Base-by-base conservation (phyloP, 2,113 vertebrate species). In the Ondatra zibethicus region DNA sequence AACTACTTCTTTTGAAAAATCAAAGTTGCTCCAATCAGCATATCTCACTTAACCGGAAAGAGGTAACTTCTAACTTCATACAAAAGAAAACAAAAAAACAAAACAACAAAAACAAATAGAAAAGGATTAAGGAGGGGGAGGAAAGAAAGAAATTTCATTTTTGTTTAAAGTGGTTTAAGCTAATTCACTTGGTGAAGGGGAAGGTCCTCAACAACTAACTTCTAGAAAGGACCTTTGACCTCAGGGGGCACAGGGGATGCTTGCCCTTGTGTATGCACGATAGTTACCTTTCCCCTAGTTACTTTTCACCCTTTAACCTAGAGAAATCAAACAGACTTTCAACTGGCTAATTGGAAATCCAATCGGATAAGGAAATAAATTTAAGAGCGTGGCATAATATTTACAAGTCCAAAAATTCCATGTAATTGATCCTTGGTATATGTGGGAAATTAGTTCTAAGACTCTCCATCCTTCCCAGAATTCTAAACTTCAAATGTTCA, bases 291-390 rank as follows among this genome's bases (percentile, higher is more conserved):
- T 93, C 4, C 52, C 52, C 70, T 93, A 58, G 11, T 96, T 93
- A 75, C 61, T 58, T 95, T 92, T 80, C 14, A 91, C 25, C 19
- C 75, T 33, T 85, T 93, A 87, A 92, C 19, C 76, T 52, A 39
- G 75, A 93, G 17, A 89, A 68, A 68, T 75, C 66, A 96, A 89
- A 88, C 7, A 89, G 94, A 91, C 9, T 86, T 95, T 95, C 11
- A 3, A 66, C 31, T 72, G 31, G 23, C 89, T 95, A 66, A 91
- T 92, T 14, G 87, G 47, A 86, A 84, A 58, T 61, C n/a, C 72
- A 72, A 45, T 63, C 65, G 50, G 36, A 42, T 45, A 29, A 81
- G 27, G 42, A 85, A 91, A 80, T 5, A 45, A n/a, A 94, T 92
- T 87, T 12, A 65, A 61, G 85, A 80, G 29, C n/a, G 88, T 58